Conservation (phyloP, 2,888 invertebrate species). For the Drosophila villosipedis region DNA sequence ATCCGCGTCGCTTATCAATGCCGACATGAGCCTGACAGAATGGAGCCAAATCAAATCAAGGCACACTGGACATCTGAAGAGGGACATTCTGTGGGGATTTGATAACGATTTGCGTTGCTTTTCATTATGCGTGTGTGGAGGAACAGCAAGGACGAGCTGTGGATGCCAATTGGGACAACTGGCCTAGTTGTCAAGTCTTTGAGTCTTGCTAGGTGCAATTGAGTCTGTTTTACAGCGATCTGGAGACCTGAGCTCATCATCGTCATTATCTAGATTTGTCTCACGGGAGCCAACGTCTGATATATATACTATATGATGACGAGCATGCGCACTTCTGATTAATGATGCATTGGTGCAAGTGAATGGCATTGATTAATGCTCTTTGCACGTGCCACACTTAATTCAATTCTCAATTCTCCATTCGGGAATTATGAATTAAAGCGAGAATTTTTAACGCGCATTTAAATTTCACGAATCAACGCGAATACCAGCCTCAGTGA, state of each 20-base stretch:
- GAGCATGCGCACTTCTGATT: constrained; percentile 53
- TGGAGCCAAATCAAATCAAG: constrained; percentile 4
- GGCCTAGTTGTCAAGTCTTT: constrained; percentile 52
- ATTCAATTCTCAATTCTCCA: constrained; percentile 25
- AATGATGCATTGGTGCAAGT: constrained; percentile 53
- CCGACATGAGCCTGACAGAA: constrained; percentile 34
- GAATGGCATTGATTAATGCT: constrained; percentile 36
- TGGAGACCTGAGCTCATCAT: constrained; percentile 7
- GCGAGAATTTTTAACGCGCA: constrained; percentile 20
- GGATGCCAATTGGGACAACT: constrained; percentile 14
- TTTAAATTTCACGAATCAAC: constrained; percentile 39
- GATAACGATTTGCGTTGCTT: constrained; percentile 56
- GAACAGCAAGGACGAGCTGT: background rate
- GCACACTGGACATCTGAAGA: constrained; percentile 52
- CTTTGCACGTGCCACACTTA: constrained; percentile 23
- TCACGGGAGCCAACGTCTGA: constrained; percentile 29
- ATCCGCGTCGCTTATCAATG: constrained; percentile 53
- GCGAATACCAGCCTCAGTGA: constrained; percentile 6
- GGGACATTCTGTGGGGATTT: constrained; percentile 37
- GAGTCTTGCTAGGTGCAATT: constrained; percentile 63
- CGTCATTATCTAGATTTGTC: constrained; percentile 37
- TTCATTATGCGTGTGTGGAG: constrained; percentile 54
- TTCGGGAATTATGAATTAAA: constrained; percentile 44
- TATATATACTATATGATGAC: background rate
- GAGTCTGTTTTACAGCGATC: constrained; percentile 52